Base-by-base conservation (phyloP, 92 coral and sea anemone genomes). In the Ricordea florida region DNA sequence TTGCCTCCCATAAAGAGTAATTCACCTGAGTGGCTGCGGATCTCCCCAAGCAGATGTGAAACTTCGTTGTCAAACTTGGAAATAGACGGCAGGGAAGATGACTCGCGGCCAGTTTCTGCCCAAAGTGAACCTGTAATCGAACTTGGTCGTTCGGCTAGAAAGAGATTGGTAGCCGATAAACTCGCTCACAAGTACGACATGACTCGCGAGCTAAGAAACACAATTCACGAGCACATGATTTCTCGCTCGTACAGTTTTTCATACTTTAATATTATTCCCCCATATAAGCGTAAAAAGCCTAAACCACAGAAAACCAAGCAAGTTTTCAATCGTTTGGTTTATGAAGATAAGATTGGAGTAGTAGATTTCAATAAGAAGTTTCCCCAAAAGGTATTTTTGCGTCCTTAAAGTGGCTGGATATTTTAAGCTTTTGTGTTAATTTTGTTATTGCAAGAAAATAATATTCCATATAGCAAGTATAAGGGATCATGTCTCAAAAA, bases 201-300 rank as follows among this genome's bases (percentile, higher is more conserved):
- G 75, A 94, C 94, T 7, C 86, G 98, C 6, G 98, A 94, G 44
- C 78, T 94, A 7, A 59, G 98, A 45, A 94, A 94, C 57, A 69
- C 80, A 1, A 89, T 84, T 4, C 98, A 88, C 17, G 87, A 92
- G 24, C 98, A 94, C 30, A 94, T 94, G 98, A 94, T 94, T 9
- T 81, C 97, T 9, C 69, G 98, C 48, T 87, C 84, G 1, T 89
- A 94, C 41, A 94, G 92, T 44, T 88, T 52, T 40, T 88, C 98
- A 6, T 94, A 94, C 38, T 77, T 70, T 43, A 76, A 66, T 38
- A 91, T 88, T 3, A 94, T 86, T 17, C 98, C 98, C 15, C 98
- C 98, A 13, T 94, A 94, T 57, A 79, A 81, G 52, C 93, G 86
- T 51, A 86, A 82, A 57, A 83, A 81, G 26, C 71, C 61, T 5